Conservation (phyloP, 2,113 vertebrate species). For the Donacobius atricapilla region DNA sequence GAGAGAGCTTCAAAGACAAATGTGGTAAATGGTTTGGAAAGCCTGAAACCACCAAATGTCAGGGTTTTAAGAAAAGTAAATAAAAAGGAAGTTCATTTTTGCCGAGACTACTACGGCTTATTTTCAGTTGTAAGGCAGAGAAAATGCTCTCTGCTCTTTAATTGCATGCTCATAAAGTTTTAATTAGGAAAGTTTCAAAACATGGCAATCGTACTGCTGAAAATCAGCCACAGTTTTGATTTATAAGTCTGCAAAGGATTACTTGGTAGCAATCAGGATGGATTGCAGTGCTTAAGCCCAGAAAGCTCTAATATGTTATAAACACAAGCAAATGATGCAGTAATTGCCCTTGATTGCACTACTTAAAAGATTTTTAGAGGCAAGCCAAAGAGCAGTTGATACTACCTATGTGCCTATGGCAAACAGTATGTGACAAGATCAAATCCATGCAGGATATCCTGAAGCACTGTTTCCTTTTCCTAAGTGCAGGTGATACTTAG, state of each 20-base stretch:
- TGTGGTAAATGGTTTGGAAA: not conserved
- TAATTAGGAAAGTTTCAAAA: slow-evolving; percentile 64
- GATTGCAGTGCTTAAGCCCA: slow-evolving; percentile 45
- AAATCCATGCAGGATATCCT: not conserved
- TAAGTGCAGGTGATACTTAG: not conserved
- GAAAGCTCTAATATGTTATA: slow-evolving; percentile 48
- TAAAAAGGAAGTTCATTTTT: not conserved
- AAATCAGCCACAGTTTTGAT: slow-evolving; percentile 63
- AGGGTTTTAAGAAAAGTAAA: not conserved
- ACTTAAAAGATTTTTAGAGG: not conserved
- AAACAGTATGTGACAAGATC: not conserved
- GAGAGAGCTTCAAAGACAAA: not conserved
- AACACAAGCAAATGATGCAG: slow-evolving; percentile 57
- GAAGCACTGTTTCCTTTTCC: not conserved
- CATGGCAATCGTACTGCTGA: slow-evolving; percentile 27
- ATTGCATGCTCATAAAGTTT: slow-evolving; percentile 60
- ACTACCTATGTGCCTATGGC: not conserved
- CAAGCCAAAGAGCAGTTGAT: not conserved
- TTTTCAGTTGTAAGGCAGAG: not conserved
- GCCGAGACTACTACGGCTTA: not conserved
- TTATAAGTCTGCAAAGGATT: slow-evolving; percentile 70
- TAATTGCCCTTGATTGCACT: slow-evolving; percentile 51
- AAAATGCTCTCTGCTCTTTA: slow-evolving; percentile 16
- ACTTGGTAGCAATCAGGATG: slow-evolving; percentile 68
- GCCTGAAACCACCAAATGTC: not conserved